Conservation (phyloP, 2,113 vertebrate genomes). For the Rafetus swinhoei region DNA sequence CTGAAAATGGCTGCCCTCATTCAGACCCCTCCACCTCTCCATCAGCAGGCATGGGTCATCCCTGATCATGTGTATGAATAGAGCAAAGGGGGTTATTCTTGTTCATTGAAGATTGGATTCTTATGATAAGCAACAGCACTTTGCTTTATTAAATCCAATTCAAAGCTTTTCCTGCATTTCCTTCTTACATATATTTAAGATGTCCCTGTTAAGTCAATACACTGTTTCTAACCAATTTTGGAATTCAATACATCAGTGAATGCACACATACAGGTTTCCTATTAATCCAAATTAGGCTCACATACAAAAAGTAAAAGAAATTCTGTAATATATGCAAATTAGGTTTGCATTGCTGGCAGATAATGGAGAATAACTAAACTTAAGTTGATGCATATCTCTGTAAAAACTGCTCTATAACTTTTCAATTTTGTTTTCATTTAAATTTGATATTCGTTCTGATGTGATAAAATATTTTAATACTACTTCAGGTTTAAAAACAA, state of each 20-base stretch:
- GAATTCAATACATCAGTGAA: neutral
- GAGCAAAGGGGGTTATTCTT: neutral
- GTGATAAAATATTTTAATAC: slow-evolving; percentile 9
- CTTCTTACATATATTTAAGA: neutral
- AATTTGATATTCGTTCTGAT: neutral
- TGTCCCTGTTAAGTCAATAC: neutral
- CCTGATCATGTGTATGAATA: neutral
- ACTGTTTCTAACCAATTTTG: neutral
- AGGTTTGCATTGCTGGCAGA: neutral
- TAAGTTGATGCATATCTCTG: neutral
- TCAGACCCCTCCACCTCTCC: no score
- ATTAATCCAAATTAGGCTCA: neutral
- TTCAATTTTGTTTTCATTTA: slow-evolving; percentile 3
- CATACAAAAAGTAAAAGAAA: neutral
- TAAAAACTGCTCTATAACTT: neutral
- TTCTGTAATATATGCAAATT: neutral
- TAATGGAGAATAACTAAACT: neutral
- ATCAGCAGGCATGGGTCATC: no score
- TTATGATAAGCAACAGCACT: neutral
- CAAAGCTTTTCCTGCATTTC: neutral
- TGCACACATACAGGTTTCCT: neutral
- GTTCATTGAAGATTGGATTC: neutral
- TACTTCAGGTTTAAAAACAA: slow-evolving; percentile 23
- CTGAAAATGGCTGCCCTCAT: no score
- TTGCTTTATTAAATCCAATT: neutral